These are phyloP conservation scores for Nerophis lumbriciformis DNA, from an alignment of 2,113 vertebrate genomes.

Conservation along the genomic window DNA sequence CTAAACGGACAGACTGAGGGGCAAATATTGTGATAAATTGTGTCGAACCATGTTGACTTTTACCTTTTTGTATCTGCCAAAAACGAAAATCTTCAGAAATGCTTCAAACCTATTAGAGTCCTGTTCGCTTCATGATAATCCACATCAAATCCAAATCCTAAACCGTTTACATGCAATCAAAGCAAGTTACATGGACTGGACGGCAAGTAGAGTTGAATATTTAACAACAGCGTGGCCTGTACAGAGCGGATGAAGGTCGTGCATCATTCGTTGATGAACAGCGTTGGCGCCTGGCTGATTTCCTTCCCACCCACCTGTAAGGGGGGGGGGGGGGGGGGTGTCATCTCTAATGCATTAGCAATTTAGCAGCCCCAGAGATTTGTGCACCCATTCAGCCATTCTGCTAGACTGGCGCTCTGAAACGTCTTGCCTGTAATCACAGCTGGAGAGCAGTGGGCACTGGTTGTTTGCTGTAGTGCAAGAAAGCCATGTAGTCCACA, in stretches of 20 bases:
- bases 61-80: too few species aligned
- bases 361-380: constrained; percentile 43
- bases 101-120: not conserved
- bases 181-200: not conserved
- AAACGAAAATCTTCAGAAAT: too few species aligned
- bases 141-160: not conserved
- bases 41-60: too few species aligned
- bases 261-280: constrained; percentile 12
- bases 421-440: constrained; percentile 22
- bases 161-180: constrained; percentile 8
- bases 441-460: constrained; percentile 32
- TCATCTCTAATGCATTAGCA: constrained; percentile 57
- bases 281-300: constrained; percentile 27
- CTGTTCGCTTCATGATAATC: not conserved
- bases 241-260: constrained; percentile 10
- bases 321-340: constrained; percentile 3
- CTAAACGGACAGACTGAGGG: too few species aligned
- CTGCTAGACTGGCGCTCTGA: constrained; percentile 27
- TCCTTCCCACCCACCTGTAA: constrained; percentile 21
- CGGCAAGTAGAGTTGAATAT: constrained; percentile 34
- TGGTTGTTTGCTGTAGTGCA: constrained; percentile 40
- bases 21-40: too few species aligned
- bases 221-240: constrained; percentile 13
- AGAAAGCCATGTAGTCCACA: constrained; percentile 10
- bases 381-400: constrained; percentile 40